phyloP scores from a whole-genome alignment of 2,888 invertebrate genomes.

The Andrena camellia region DNA sequence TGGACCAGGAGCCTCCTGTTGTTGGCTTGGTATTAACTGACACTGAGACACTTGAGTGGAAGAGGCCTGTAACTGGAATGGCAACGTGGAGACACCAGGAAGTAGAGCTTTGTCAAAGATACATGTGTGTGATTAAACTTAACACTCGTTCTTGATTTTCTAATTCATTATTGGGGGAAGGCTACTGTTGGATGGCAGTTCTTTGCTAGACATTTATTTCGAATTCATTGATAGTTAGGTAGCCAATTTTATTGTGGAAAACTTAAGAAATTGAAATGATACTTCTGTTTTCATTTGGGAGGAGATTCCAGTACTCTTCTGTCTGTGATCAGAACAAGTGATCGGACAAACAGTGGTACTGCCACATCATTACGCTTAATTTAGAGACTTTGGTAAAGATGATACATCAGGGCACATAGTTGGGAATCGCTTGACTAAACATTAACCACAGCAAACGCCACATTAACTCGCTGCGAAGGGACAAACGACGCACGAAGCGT shows the following conservation, averaged over 20 bases:
- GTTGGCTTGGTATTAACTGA: constrained; percentile 54
- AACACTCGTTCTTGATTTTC: not conserved
- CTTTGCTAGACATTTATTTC: not conserved
- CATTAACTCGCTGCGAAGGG: constrained; percentile 25
- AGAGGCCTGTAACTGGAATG: constrained; percentile 48
- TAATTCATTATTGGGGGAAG: not conserved
- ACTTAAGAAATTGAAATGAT: no score
- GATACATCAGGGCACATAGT: not conserved
- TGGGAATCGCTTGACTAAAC: constrained; percentile 43
- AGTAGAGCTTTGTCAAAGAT: constrained; percentile 36
- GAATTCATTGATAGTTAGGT: not conserved
- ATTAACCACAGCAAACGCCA: constrained; percentile 45
- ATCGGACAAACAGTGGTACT: no score
- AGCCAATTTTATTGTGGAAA: no score
- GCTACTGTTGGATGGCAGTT: not conserved
- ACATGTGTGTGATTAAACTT: constrained; percentile 37
- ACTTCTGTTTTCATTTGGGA: no score
- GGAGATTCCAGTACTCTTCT: no score
- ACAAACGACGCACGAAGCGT: constrained; percentile 17
- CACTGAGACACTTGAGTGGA: constrained; percentile 45
- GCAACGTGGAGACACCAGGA: constrained; percentile 36
- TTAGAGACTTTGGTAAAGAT: no score
- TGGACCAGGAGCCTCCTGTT: constrained; percentile 12
- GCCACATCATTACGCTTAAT: no score
- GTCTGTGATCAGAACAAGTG: no score